Evolutionary conservation across 2,113 vertebrate genomes (phyloP).

Genomic region (Rhinolophus sinicus): DNA sequence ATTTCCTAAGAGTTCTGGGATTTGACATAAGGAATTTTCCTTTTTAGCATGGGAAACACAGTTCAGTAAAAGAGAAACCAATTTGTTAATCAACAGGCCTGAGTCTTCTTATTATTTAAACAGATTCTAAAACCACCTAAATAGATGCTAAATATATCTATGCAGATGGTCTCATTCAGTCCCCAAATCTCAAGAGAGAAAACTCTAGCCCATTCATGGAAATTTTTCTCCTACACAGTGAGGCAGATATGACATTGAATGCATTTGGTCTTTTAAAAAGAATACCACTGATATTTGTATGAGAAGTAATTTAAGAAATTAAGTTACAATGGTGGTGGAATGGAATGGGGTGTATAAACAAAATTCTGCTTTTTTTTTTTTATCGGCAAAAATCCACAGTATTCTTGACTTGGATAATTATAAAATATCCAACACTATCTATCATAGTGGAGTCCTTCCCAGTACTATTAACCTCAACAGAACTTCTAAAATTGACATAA

Average conservation of each 20-base stretch:
- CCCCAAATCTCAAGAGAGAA: slow-evolving; percentile 70
- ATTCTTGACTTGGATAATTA: background rate
- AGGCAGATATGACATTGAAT: slow-evolving; percentile 55
- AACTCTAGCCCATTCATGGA: slow-evolving; percentile 70
- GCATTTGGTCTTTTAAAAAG: slow-evolving; percentile 28
- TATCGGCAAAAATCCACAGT: background rate
- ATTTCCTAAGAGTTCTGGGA: slow-evolving; percentile 20
- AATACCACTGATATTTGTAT: background rate
- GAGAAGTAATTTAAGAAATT: slow-evolving; percentile 34
- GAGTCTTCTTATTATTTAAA: slow-evolving; percentile 83
- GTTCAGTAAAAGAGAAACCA: slow-evolving; percentile 73
- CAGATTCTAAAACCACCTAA: slow-evolving; percentile 78
- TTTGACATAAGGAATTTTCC: slow-evolving; percentile 7
- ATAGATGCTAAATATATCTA: slow-evolving; percentile 75
- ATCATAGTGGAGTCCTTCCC: slow-evolving; percentile 17
- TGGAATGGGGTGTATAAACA: background rate
- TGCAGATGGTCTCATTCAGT: slow-evolving; percentile 81
- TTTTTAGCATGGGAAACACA: slow-evolving; percentile 67
- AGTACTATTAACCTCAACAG: background rate
- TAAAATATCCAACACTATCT: background rate
- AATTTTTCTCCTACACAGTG: slow-evolving; percentile 58
- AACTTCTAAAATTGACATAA: slow-evolving; percentile 34
- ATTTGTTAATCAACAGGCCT: slow-evolving; percentile 78
- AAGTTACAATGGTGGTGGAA: background rate
- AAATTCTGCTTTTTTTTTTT: background rate